A percentile compares a stretch with the other conserved stretches of the same genome.
Conservation (phyloP, 1,140 invertebrate genomes). For the Nephila pilipes region DNA sequence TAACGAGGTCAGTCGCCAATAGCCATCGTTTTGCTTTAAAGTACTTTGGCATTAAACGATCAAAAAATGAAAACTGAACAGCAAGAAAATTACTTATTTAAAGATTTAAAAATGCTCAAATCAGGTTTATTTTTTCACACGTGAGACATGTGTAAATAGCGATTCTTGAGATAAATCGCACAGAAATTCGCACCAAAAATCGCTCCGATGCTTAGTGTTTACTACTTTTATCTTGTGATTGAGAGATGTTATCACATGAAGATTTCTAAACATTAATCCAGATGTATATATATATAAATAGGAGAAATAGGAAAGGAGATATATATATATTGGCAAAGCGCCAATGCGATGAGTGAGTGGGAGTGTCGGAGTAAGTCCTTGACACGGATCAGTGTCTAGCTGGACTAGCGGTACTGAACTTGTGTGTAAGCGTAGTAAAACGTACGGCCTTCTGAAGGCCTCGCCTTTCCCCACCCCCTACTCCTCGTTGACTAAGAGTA, state of each 20-base stretch:
- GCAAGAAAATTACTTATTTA: too few species aligned
- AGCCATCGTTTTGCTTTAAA: too few species aligned
- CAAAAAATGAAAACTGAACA: too few species aligned
- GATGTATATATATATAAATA: background rate
- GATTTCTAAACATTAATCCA: constrained; percentile 9
- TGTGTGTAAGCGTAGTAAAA: background rate
- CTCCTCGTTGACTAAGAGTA: background rate
- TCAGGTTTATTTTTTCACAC: too few species aligned
- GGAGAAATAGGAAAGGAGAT: background rate
- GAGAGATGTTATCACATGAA: background rate
- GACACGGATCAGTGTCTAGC: constrained; percentile 28
- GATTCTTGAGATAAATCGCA: too few species aligned
- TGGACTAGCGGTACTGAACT: background rate
- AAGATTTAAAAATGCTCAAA: too few species aligned
- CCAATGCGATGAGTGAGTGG: constrained; percentile 46
- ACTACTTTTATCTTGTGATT: background rate
- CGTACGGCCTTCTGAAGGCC: constrained; percentile 49
- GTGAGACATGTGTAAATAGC: too few species aligned
- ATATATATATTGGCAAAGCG: background rate
- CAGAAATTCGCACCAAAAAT: background rate
- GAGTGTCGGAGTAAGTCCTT: constrained; percentile 36
- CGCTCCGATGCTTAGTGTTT: background rate
- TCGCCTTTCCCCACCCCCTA: background rate
- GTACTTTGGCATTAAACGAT: too few species aligned
- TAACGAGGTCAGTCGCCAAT: too few species aligned